Evolutionary conservation across 1,140 invertebrate species (phyloP), one percentile per base, ranked within the genome.

Genomic region (Chlorops oryzae): DNA sequence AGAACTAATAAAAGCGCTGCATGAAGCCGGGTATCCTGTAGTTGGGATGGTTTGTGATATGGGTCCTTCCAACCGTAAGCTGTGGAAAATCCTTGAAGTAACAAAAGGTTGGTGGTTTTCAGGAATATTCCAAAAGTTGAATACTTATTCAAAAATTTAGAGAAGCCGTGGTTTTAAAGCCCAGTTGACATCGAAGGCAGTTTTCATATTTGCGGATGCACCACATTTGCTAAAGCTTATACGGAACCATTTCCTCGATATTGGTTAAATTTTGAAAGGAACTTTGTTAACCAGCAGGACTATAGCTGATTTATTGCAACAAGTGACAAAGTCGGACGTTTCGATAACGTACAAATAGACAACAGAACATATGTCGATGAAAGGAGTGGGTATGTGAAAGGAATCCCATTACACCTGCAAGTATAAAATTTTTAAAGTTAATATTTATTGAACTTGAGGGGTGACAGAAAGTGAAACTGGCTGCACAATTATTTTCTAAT

Each of bases 91-190:
- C 3, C 41, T 48, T 10, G 13, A 22, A 2, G 37, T 28, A 5
- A 40, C 35, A 13, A n/a, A n/a, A 25, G 47, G 47, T 48, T 40
- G 32, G 37, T n/a, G n/a, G n/a, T n/a, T n/a, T n/a, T n/a, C n/a
- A n/a, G n/a, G n/a, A n/a, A n/a, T n/a, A n/a, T n/a, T n/a, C n/a
- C n/a, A n/a, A n/a, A n/a, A n/a, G n/a, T n/a, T n/a, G n/a, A n/a
- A n/a, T n/a, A n/a, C n/a, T n/a, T n/a, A n/a, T n/a, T n/a, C n/a
- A n/a, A n/a, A 9, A 17, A 6, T 17, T 12, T 21, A 40, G 47
- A 48, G 10, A 40, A 48, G 15, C 47, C 47, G 9, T 48, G 47
- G 37, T 40, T 48, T 39, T 6, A 23, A 3, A 17, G 25, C 12
- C 47, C 38, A 13, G 5, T 10, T 5, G 27, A 38, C 20, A 12